These are phyloP conservation scores for Nixonia krombeini DNA, from an alignment of 1,140 invertebrate species.

Conservation along the genomic window DNA sequence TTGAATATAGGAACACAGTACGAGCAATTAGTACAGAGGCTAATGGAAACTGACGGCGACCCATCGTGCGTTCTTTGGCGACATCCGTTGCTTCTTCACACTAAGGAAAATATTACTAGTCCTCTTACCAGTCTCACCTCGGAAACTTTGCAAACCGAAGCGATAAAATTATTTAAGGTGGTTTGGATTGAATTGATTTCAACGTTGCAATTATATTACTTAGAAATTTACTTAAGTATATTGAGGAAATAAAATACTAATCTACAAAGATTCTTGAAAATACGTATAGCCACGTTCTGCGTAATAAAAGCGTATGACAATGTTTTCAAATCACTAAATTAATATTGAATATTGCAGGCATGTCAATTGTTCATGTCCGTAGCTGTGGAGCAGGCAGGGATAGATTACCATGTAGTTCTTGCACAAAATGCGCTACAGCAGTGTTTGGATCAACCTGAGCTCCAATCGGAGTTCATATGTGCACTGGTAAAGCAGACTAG, in stretches of 20 bases:
- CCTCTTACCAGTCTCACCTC: conserved; percentile 90
- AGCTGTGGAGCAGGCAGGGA: conserved; percentile 92
- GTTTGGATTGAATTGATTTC: too few relatives aligned
- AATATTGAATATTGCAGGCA: too few relatives aligned
- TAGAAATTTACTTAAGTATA: too few relatives aligned
- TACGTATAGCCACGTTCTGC: too few relatives aligned
- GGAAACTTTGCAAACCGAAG: conserved; percentile 88
- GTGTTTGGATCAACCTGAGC: conserved; percentile 88
- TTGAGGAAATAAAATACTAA: too few relatives aligned
- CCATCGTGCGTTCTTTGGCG: conserved; percentile 95
- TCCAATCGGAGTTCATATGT: conserved; percentile 93
- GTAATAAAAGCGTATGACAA: too few relatives aligned
- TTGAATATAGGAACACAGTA: conserved; percentile 80
- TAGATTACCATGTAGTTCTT: conserved; percentile 95
- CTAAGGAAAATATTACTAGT: conserved; percentile 88
- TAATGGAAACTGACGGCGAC: conserved; percentile 96
- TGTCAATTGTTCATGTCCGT: conserved; percentile 95
- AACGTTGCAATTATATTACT: too few relatives aligned
- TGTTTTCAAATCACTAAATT: too few relatives aligned
- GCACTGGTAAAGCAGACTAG: conserved; percentile 94
- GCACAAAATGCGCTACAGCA: conserved; percentile 94
- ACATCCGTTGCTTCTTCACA: conserved; percentile 91
- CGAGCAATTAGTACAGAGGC: conserved; percentile 93
- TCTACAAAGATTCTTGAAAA: too few relatives aligned
- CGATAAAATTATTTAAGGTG: conserved; percentile 95